These are phyloP conservation scores for Kuschelorhynchus macadamiae DNA, from an alignment of 2,888 invertebrate species.

Conservation along the genomic window DNA sequence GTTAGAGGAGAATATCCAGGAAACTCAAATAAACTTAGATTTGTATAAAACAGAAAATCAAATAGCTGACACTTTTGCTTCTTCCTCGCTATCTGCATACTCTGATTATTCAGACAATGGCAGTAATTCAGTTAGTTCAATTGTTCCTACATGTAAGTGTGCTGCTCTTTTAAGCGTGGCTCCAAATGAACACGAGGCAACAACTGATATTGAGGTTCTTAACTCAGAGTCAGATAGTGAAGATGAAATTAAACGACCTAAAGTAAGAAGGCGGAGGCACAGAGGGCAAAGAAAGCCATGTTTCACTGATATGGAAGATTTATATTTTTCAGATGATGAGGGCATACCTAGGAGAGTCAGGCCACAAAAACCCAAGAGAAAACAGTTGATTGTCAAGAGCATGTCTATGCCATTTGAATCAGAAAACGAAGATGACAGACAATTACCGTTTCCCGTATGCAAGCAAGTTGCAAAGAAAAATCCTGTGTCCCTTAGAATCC, in stretches of 20 bases:
- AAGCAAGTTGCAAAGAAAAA: slow-evolving; percentile 56
- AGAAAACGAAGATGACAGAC: slow-evolving; percentile 56
- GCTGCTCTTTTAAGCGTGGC: background rate
- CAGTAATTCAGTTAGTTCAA: background rate
- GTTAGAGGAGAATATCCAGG: slow-evolving; percentile 44
- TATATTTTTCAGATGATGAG: slow-evolving; percentile 59
- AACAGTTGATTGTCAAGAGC: background rate
- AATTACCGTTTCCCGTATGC: slow-evolving; percentile 55
- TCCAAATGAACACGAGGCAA: slow-evolving; percentile 24
- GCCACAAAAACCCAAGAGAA: slow-evolving; percentile 14
- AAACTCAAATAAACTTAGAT: slow-evolving; percentile 48
- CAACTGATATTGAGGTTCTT: slow-evolving; percentile 66
- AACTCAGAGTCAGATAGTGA: slow-evolving; percentile 65
- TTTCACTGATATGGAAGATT: slow-evolving; percentile 62
- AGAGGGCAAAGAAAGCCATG: slow-evolving; percentile 53
- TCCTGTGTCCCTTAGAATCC: slow-evolving; percentile 49
- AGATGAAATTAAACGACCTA: slow-evolving; percentile 54
- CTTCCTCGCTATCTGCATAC: slow-evolving; percentile 4
- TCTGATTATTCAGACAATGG: slow-evolving; percentile 29
- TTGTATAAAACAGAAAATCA: slow-evolving; percentile 38
- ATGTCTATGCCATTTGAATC: slow-evolving; percentile 53
- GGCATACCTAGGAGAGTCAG: slow-evolving; percentile 3
- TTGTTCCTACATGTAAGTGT: background rate
- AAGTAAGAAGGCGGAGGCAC: slow-evolving; percentile 55
- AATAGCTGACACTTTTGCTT: slow-evolving; percentile 24